phyloP scores from a whole-genome alignment of 2,113 vertebrate genomes.

The Hippocampus mohnikei region DNA sequence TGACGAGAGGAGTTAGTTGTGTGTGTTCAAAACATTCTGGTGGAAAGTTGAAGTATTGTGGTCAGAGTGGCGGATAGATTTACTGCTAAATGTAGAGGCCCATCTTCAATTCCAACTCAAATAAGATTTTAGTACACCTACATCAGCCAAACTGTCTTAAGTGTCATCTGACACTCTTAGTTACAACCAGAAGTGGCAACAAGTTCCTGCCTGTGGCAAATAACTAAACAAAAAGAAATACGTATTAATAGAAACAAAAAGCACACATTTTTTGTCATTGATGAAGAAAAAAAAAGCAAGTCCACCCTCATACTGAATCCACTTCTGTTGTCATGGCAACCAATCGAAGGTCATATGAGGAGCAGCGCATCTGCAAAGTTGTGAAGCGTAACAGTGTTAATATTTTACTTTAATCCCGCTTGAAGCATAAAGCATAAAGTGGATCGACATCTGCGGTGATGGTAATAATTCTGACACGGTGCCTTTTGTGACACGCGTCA shows the following conservation, averaged over 20 bases:
- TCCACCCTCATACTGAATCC: no score
- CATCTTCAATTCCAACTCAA: slow-evolving; percentile 4
- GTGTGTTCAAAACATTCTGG: background rate
- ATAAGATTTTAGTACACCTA: background rate
- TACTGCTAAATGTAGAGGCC: background rate
- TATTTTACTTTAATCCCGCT: no score
- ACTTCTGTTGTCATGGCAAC: no score
- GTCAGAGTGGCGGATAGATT: slow-evolving; percentile 1
- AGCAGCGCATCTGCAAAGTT: no score
- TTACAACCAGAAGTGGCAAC: background rate
- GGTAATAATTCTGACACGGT: no score
- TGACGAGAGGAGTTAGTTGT: background rate
- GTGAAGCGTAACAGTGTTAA: no score
- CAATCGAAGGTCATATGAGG: no score
- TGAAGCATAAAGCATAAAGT: no score
- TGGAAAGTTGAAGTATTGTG: slow-evolving; percentile 4
- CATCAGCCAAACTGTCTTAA: background rate
- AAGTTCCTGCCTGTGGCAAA: background rate
- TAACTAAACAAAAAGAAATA: background rate
- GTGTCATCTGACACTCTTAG: background rate
- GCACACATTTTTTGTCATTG: background rate
- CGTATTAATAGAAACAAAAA: background rate
- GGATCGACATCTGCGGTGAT: no score
- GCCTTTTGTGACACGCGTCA: no score
- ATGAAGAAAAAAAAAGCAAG: no score